These are phyloP conservation scores for Polydrusus tereticollis DNA, from an alignment of 2,888 invertebrate species.

Conservation along the genomic window DNA sequence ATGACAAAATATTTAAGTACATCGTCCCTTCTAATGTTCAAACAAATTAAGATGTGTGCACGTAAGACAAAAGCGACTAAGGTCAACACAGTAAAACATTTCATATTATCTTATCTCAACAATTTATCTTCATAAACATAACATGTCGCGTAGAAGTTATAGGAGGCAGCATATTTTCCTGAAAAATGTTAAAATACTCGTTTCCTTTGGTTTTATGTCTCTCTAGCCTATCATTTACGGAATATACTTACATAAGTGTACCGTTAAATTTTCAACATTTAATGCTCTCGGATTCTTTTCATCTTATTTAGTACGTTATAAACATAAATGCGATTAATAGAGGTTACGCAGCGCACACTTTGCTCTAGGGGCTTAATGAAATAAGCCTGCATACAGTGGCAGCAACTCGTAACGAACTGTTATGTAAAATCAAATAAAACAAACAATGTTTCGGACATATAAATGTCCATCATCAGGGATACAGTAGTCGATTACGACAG, in stretches of 20 bases:
- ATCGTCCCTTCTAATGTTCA: conserved; percentile 28
- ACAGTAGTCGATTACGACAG: too few relatives aligned
- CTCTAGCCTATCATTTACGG: conserved; percentile 28
- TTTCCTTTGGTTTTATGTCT: conserved; percentile 39
- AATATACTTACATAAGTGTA: conserved; percentile 26
- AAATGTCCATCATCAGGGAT: too few relatives aligned
- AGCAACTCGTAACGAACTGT: neutral
- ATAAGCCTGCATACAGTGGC: conserved; percentile 1
- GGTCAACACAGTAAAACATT: conserved; percentile 43
- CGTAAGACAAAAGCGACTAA: conserved; percentile 23
- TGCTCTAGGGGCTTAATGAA: conserved; percentile 16
- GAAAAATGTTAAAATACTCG: conserved; percentile 44
- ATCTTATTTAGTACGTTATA: conserved; percentile 27
- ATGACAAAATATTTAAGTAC: conserved; percentile 21
- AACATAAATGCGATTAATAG: conserved; percentile 20
- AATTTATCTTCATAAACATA: conserved; percentile 43
- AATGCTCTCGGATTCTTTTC: conserved; percentile 27
- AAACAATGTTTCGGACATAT: too few relatives aligned
- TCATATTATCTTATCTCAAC: conserved; percentile 26
- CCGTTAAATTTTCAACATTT: conserved; percentile 42
- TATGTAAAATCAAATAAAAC: too few relatives aligned
- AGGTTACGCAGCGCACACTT: conserved; percentile 22
- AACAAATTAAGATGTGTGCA: conserved; percentile 29
- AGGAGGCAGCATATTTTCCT: conserved; percentile 38
- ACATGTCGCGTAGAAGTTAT: conserved; percentile 30